Conservation (phyloP, 2,113 vertebrate genomes). For the Phalacrocorax pelagicus region DNA sequence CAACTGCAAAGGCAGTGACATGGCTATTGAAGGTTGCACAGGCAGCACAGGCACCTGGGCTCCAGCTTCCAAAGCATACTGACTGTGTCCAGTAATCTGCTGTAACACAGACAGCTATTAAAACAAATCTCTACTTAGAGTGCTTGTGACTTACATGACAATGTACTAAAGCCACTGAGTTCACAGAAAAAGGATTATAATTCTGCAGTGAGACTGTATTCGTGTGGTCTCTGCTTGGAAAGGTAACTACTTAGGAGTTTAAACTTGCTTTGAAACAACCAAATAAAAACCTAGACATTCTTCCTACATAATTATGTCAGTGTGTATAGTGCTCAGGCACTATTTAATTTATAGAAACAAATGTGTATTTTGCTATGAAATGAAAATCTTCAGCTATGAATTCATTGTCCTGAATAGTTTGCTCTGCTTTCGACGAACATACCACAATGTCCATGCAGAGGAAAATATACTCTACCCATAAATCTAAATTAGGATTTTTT, state of each 20-base stretch:
- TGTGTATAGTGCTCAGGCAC: accelerated
- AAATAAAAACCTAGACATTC: background rate
- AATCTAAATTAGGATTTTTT: background rate
- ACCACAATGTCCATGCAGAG: background rate
- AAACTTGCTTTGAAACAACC: background rate
- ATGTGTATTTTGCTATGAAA: background rate
- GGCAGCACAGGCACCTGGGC: constrained; percentile 67
- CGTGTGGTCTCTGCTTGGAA: background rate
- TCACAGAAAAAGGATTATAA: background rate
- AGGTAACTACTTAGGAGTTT: background rate
- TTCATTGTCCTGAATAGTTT: background rate
- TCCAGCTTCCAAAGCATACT: constrained; percentile 67
- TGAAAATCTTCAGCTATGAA: background rate
- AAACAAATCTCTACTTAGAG: background rate
- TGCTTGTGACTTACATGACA: accelerated
- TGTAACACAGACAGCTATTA: constrained; percentile 59
- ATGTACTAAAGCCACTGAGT: background rate
- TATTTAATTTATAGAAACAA: background rate
- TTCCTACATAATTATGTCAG: background rate
- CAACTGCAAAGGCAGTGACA: constrained; percentile 74
- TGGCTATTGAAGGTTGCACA: constrained; percentile 59
- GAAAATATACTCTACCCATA: background rate
- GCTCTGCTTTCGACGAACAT: background rate
- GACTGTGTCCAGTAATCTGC: constrained; percentile 71
- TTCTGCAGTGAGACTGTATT: too few species aligned